A percentile compares a stretch with the other conserved stretches of the same genome.
These are phyloP conservation scores for Chlorospingus flavigularis DNA, from an alignment of 2,797 vertebrate species.

Conservation along the genomic window DNA sequence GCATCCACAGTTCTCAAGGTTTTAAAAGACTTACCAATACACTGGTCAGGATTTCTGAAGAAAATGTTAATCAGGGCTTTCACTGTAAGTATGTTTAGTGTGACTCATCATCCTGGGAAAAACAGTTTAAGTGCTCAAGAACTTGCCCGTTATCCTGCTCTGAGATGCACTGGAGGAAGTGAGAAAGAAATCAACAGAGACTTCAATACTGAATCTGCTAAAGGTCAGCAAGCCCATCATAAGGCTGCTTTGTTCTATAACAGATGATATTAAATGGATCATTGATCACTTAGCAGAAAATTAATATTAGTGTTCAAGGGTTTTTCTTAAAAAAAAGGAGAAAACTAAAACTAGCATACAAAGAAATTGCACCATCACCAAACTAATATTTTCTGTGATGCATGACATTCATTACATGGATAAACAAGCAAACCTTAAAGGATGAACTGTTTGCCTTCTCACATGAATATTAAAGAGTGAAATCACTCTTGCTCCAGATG, in stretches of 20 bases:
- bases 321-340: not conserved
- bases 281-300: not conserved
- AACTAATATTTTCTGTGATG: not conserved
- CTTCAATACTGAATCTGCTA: not conserved
- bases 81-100: not conserved
- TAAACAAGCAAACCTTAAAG: not conserved
- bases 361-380: not conserved
- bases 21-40: not conserved
- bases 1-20: fast-evolving
- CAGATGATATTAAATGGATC: not conserved
- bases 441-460: not conserved
- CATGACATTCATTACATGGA: not conserved
- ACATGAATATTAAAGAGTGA: not conserved
- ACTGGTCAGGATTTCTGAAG: not conserved
- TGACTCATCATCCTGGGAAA: not conserved
- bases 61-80: not conserved
- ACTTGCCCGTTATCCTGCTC: not conserved
- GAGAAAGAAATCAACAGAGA: not conserved
- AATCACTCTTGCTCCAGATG: not conserved
- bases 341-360: not conserved
- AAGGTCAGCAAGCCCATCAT: not conserved
- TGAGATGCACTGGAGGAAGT: not conserved
- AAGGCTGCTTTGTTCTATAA: not conserved
- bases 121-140: not conserved
- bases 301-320: not conserved